Percentiles rank a stretch among this genome's conserved stretches.
These are phyloP conservation scores for Saxidomus purpurata DNA, from an alignment of 1,140 invertebrate species.

Conservation along the genomic window DNA sequence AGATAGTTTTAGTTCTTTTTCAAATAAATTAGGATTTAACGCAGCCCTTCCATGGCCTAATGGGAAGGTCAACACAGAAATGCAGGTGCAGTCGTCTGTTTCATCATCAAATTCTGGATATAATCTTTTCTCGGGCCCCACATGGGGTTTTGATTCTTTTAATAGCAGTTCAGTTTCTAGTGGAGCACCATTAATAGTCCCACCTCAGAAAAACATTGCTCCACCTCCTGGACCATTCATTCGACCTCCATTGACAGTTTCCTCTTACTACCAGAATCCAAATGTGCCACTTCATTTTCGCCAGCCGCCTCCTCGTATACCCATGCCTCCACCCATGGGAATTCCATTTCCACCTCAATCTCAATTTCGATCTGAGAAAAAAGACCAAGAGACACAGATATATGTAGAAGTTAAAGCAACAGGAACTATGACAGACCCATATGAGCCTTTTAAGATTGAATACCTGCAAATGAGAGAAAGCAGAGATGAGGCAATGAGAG, in stretches of 20 bases:
- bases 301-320: background rate
- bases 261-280: constrained; percentile 19
- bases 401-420: constrained; percentile 28
- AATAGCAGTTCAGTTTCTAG: background rate
- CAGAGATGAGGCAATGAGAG: background rate
- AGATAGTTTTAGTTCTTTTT: constrained; percentile 24
- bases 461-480: constrained; percentile 58
- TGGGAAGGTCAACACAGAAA: background rate
- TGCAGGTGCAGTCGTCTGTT: background rate
- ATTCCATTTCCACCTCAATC: constrained; percentile 6
- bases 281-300: background rate
- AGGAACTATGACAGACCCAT: constrained; percentile 70
- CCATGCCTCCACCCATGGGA: constrained; percentile 26
- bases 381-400: constrained; percentile 55
- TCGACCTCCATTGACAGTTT: constrained; percentile 31
- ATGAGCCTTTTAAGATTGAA: constrained; percentile 69
- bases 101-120: constrained; percentile 53
- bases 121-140: constrained; percentile 51
- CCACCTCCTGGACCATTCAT: constrained; percentile 43
- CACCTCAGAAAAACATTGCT: background rate
- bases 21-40: constrained; percentile 49
- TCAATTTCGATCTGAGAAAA: background rate
- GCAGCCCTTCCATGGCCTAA: background rate
- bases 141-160: constrained; percentile 40
- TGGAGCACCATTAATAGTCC: constrained; percentile 18